Evolutionary conservation across 1,140 invertebrate genomes (phyloP), one percentile per base, ranked within the genome.

Genomic region (Contarinia nasturtii): DNA sequence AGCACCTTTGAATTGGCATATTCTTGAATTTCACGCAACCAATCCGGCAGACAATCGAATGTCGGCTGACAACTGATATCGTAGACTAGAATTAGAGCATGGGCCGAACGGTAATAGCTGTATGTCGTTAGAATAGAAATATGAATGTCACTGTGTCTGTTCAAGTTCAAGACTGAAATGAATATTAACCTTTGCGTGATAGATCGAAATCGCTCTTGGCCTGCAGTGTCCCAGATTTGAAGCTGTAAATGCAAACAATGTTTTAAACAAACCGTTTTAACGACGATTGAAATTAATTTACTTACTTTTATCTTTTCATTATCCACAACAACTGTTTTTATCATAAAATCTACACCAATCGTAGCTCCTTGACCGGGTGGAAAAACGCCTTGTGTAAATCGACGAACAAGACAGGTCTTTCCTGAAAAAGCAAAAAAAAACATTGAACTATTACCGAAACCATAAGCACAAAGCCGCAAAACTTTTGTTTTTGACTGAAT

Each of bases 341-440:
- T 98, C 80, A 96, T 97, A 63, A 98, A 98, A 74, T 98, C 95
- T 12, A 98, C 95, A 48, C 95, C 95, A 56, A 98, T 98, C 2
- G 95, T 98, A 50, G 92, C 94, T 47, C 94, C 94, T 74, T 98
- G 94, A 36, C 91, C 90, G 20, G 89, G 89, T 33, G 91, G 91
- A 71, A 94, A 95, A 17, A 94, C 67, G 1, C 91, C 91, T 68
- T 90, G 86, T 21, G 86, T 85, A 70, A 88, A 95, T 56, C 88
- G 71, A 51, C 88, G 73, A 42, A 94, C 87, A 42, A 94, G 72
- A 69, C 88, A 93, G 37, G 89, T 93, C 67, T 94, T 94, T 10
- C 27, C 27, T 27, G 27, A 5, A 10, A 27, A n/a, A n/a, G n/a
- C 27, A 10, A 27, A 27, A 27, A 27, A 27, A 27, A n/a, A n/a